phyloP scores from a whole-genome alignment of 2,888 invertebrate genomes.

The Microplitis deprimator region DNA sequence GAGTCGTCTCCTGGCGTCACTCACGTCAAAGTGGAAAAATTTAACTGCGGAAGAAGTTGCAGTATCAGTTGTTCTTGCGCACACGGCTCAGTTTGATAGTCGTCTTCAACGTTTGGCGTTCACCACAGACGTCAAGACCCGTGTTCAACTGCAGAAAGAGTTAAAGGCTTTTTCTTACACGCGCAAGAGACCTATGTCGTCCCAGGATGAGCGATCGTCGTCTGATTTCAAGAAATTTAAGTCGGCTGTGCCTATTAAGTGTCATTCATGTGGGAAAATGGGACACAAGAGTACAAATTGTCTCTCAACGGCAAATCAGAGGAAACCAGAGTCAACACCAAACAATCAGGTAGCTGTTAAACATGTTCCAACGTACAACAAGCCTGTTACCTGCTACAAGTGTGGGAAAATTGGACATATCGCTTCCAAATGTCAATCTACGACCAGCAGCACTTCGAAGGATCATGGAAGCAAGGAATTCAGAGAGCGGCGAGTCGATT shows the following conservation, averaged over 20 bases:
- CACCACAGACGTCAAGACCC: conserved; percentile 41
- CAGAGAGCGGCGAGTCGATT: conserved; percentile 32
- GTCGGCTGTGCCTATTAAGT: conserved; percentile 5
- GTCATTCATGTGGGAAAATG: conserved; percentile 27
- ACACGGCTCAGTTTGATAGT: conserved; percentile 35
- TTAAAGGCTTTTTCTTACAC: conserved; percentile 11
- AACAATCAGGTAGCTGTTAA: no score
- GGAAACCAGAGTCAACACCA: no score
- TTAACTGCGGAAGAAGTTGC: conserved; percentile 39
- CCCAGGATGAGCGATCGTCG: conserved; percentile 14
- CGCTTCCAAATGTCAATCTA: conserved; percentile 7
- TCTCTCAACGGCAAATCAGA: no score
- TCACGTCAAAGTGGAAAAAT: conserved; percentile 24
- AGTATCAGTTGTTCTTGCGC: conserved; percentile 41
- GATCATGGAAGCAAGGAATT: neutral
- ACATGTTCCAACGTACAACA: neutral
- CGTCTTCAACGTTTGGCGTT: conserved; percentile 42
- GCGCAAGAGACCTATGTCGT: neutral
- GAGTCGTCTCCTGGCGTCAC: conserved; percentile 14
- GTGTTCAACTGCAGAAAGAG: conserved; percentile 30
- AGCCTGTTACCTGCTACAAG: conserved; percentile 28
- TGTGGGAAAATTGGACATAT: conserved; percentile 25
- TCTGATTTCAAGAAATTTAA: conserved; percentile 1
- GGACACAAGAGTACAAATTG: no score
- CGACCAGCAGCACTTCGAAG: neutral